phyloP scores from a whole-genome alignment of 2,113 vertebrate genomes.

The Proteles cristata region DNA sequence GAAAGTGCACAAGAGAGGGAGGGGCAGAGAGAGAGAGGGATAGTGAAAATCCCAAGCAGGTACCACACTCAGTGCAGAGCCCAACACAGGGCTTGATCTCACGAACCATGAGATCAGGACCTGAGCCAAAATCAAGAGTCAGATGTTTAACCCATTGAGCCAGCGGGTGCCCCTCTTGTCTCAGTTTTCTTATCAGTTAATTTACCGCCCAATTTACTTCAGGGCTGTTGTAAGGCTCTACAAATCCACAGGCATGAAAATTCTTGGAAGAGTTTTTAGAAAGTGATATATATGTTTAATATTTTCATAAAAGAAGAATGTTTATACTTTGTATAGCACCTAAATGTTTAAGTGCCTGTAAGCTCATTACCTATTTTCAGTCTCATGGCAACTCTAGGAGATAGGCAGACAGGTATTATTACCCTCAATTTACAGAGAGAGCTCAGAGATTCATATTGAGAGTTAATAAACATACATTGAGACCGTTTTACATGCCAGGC shows the following conservation, averaged over 20 bases:
- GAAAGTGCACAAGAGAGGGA: no score
- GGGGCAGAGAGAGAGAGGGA: no score
- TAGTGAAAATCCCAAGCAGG: no score
- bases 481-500: background rate
- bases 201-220: background rate
- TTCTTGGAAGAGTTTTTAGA: conserved; percentile 18
- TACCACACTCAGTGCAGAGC: no score
- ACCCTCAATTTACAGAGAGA: conserved; percentile 17
- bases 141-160: no score
- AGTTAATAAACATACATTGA: background rate
- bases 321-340: background rate
- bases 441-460: background rate
- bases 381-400: background rate
- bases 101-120: no score
- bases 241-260: background rate
- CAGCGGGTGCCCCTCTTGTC: background rate
- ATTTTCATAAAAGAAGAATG: conserved; percentile 47
- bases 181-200: conserved; percentile 18
- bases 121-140: no score
- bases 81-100: no score
- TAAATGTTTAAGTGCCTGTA: background rate
- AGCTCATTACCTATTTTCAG: background rate
- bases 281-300: background rate
- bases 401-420: background rate
- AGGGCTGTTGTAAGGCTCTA: background rate